Conservation (phyloP, 2,888 invertebrate species). For the Agonum fuliginosum region DNA sequence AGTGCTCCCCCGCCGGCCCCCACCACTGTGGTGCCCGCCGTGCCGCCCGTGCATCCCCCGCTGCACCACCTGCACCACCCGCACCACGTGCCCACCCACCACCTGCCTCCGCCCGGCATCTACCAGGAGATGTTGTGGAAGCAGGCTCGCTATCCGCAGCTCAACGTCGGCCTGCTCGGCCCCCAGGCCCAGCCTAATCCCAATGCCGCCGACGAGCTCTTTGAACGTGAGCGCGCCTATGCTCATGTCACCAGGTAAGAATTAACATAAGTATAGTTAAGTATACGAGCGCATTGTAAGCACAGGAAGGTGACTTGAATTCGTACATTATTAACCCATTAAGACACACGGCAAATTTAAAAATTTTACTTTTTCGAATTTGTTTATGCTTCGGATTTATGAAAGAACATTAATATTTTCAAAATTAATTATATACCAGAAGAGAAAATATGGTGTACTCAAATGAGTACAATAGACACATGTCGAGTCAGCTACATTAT, state of each 20-base stretch:
- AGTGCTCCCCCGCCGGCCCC: constrained; percentile 67
- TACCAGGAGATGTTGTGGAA: constrained; percentile 74
- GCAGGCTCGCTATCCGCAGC: constrained; percentile 76
- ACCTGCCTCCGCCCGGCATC: constrained; percentile 66
- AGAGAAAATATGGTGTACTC: too few species aligned
- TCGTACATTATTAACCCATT: too few species aligned
- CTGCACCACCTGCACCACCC: constrained; percentile 72
- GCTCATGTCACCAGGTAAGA: constrained; percentile 77
- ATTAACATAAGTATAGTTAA: background rate
- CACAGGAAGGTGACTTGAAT: background rate
- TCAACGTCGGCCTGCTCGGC: constrained; percentile 73
- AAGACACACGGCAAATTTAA: too few species aligned
- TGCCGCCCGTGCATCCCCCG: constrained; percentile 64
- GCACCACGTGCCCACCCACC: constrained; percentile 68
- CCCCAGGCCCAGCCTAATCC: constrained; percentile 68
- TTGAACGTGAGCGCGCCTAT: constrained; percentile 74
- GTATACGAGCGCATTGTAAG: background rate
- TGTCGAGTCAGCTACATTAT: too few species aligned
- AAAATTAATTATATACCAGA: too few species aligned
- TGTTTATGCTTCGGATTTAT: too few species aligned
- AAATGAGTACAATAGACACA: too few species aligned
- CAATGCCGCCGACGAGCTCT: constrained; percentile 73
- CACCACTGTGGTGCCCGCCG: constrained; percentile 59
- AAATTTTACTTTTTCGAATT: too few species aligned
- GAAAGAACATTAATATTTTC: too few species aligned